These are phyloP conservation scores for Holocentrus rufus DNA, from an alignment of 2,797 vertebrate genomes.

Conservation along the genomic window DNA sequence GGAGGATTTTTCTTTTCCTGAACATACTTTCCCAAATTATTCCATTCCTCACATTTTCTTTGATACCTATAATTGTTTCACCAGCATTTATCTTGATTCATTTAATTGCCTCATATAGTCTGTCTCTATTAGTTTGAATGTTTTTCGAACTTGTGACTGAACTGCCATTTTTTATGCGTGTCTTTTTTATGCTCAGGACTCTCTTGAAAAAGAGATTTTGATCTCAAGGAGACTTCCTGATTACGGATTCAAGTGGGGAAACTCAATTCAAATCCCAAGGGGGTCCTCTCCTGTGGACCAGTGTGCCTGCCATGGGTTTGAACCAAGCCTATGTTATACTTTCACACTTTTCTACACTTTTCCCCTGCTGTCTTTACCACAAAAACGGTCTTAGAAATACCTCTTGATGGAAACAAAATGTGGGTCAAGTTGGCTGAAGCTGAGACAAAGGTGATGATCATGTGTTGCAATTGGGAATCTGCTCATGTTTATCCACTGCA, in stretches of 20 bases:
- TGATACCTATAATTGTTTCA: slow-evolving; percentile 53
- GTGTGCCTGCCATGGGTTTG: slow-evolving; percentile 7
- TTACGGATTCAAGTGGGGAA: slow-evolving; percentile 19
- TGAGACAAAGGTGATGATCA: slow-evolving; percentile 65
- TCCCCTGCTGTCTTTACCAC: neutral
- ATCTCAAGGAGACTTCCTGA: slow-evolving; percentile 13
- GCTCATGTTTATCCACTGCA: slow-evolving; percentile 72
- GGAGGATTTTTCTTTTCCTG: slow-evolving; percentile 34
- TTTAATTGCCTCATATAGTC: slow-evolving; percentile 23
- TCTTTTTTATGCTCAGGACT: neutral
- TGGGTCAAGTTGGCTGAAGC: slow-evolving; percentile 51
- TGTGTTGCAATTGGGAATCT: slow-evolving; percentile 66
- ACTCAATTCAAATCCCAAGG: slow-evolving; percentile 4
- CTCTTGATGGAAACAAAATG: slow-evolving; percentile 27
- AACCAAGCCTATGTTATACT: too few relatives aligned
- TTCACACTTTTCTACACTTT: slow-evolving; percentile 4
- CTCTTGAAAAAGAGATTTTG: neutral
- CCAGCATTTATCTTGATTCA: slow-evolving; percentile 28
- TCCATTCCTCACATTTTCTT: slow-evolving; percentile 56
- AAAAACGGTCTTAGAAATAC: neutral
- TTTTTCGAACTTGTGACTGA: slow-evolving; percentile 24
- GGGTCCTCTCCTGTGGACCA: neutral
- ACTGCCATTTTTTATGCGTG: slow-evolving; percentile 7
- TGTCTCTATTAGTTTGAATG: neutral
- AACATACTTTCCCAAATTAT: slow-evolving; percentile 44